These are phyloP conservation scores for Halyomorpha halys DNA, from an alignment of 1,140 invertebrate genomes.

Conservation along the genomic window DNA sequence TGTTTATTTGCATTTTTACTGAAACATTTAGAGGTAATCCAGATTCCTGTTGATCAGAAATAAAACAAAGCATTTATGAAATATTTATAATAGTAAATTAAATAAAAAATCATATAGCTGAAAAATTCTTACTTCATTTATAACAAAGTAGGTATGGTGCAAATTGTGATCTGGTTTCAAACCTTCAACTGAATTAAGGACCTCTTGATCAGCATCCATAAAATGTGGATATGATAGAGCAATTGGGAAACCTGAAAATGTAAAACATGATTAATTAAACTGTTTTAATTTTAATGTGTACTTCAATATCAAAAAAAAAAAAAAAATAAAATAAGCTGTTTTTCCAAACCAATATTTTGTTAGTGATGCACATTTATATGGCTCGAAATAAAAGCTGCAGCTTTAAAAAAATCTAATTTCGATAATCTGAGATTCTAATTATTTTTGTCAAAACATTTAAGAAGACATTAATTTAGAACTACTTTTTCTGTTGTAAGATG, in stretches of 20 bases:
- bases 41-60: slow-evolving; percentile 43
- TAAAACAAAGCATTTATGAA: background rate
- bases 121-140: slow-evolving; percentile 51
- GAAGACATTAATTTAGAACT: too few relatives aligned
- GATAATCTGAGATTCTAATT: too few relatives aligned
- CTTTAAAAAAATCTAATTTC: too few relatives aligned
- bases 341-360: too few relatives aligned
- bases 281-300: background rate
- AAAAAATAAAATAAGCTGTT: too few relatives aligned
- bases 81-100: slow-evolving; percentile 3
- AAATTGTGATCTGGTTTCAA: slow-evolving; percentile 50
- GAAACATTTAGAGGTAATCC: slow-evolving; percentile 61
- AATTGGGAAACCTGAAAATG: slow-evolving; percentile 58
- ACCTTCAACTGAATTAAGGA: slow-evolving; percentile 58
- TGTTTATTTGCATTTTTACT: slow-evolving; percentile 72
- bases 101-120: slow-evolving; percentile 8
- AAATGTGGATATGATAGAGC: slow-evolving; percentile 84
- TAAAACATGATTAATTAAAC: background rate
- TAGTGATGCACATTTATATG: background rate
- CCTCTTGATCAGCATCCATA: slow-evolving; percentile 53
- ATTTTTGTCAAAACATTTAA: too few relatives aligned
- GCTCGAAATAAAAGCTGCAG: background rate
- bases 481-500: too few relatives aligned
- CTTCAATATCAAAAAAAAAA: too few relatives aligned
- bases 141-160: slow-evolving; percentile 58